Conservation (phyloP, 1,140 invertebrate genomes). For the Calliopsis andreniformis region DNA sequence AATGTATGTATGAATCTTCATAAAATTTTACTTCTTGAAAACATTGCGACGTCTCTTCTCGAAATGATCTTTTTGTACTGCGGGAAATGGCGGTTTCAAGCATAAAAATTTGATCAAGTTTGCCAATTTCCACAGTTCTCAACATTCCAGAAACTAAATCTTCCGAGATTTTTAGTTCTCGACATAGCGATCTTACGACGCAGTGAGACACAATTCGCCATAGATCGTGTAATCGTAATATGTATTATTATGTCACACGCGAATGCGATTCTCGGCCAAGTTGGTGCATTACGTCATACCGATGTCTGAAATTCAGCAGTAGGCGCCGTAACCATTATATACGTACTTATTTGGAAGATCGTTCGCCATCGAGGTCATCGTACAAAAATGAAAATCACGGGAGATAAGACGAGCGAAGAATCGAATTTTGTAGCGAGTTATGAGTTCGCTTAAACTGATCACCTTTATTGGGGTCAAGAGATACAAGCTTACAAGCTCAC, state of each 20-base stretch:
- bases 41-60: no score
- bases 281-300: constrained; percentile 56
- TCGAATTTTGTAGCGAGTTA: constrained; percentile 8
- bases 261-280: constrained; percentile 36
- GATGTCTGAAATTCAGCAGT: constrained; percentile 40
- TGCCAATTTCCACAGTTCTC: not conserved
- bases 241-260: constrained; percentile 68
- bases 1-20: no score
- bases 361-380: constrained; percentile 45
- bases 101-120: not conserved
- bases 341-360: constrained; percentile 64
- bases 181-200: not conserved
- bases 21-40: no score
- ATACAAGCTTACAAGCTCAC: not conserved
- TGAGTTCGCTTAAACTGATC: not conserved
- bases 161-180: not conserved
- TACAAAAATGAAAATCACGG: constrained; percentile 24
- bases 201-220: constrained; percentile 39
- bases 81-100: no score
- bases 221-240: constrained; percentile 60
- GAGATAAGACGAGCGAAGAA: constrained; percentile 14
- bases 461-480: not conserved
- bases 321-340: constrained; percentile 46
- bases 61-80: no score
- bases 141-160: not conserved